Percentiles rank a stretch among this genome's conserved stretches.
Evolutionary conservation across 2,888 invertebrate genomes (phyloP).

Genomic region (Lissocephala sabroskyi): DNA sequence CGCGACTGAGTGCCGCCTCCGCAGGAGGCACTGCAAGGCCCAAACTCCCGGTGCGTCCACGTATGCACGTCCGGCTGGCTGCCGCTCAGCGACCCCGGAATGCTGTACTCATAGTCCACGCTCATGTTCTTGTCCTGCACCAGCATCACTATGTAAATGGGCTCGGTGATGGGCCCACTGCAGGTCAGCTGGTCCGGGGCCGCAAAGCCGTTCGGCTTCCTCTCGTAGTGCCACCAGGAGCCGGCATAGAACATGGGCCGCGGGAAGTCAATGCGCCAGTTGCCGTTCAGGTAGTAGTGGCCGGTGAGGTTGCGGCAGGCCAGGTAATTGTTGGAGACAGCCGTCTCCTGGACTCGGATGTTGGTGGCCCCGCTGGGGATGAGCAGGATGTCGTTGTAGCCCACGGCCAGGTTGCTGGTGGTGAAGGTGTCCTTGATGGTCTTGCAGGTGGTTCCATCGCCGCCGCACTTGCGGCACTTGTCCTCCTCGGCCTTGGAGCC

Average conservation of each 20-base stretch:
- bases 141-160: conserved; percentile 86
- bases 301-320: conserved; percentile 88
- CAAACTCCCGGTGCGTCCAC: conserved; percentile 82
- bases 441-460: conserved; percentile 89
- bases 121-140: conserved; percentile 89
- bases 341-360: conserved; percentile 84
- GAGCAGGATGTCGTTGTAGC: conserved; percentile 92
- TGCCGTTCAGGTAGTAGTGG: conserved; percentile 93
- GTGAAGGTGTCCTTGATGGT: conserved; percentile 83
- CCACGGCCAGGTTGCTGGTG: conserved; percentile 82
- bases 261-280: conserved; percentile 95
- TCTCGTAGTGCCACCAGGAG: conserved; percentile 89
- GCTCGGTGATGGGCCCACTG: conserved; percentile 92
- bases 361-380: conserved; percentile 96
- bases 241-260: conserved; percentile 85
- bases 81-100: conserved; percentile 81
- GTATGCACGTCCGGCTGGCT: conserved; percentile 83
- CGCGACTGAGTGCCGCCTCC: conserved; percentile 91
- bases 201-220: conserved; percentile 84
- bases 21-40: conserved; percentile 87
- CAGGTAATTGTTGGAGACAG: conserved; percentile 90
- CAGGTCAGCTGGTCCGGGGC: conserved; percentile 89
- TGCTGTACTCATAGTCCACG: conserved; percentile 90
- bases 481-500: conserved; percentile 91
- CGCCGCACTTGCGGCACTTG: conserved; percentile 93